Evolutionary conservation across 2,113 vertebrate genomes (phyloP), one percentile per base, ranked within the genome.

Genomic region (Salvator merianae): DNA sequence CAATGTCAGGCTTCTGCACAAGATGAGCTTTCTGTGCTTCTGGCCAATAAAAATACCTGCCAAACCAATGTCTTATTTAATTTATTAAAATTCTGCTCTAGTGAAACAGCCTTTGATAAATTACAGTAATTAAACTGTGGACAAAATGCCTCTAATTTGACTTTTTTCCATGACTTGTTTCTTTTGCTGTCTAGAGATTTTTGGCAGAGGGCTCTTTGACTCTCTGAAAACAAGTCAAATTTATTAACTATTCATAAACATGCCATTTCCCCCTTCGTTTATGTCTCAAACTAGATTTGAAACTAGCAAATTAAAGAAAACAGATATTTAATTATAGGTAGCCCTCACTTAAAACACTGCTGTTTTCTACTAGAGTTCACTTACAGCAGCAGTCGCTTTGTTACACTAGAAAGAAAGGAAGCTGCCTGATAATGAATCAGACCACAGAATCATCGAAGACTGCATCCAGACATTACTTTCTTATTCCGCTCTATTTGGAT

Each of bases 61-160:
- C 89, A 96, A 93, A 91, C 87, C 84, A 91, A 55, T 82, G 53
- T 90, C 94, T 93, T 73, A 85, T 84, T 91, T 92, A 86, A 89
- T 94, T 93, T 90, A 94, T 84, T 89, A 78, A 91, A 66, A 90
- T 92, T 91, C 77, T 78, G 85, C 72, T 93, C 90, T 86, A 72
- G 5, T 92, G 84, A 94, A 91, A 91, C 88, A 92, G 83, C 84
- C 79, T 94, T 92, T 92, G 79, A 92, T 90, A 70, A 92, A 66
- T 59, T 92, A 79, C 83, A 93, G 71, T 90, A 91, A 92, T 89
- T 89, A 90, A 93, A 90, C 92, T 69, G 78, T 8, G 20, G 71
- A 75, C 78, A 77, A 82, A 82, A 75, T 88, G 88, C 89, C 86
- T 72, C 85, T 87, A 74, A 88, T 84, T 88, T 89, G 43, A 68